These are phyloP conservation scores for Vanessa tameamea DNA, from an alignment of 1,140 invertebrate genomes.

Conservation along the genomic window DNA sequence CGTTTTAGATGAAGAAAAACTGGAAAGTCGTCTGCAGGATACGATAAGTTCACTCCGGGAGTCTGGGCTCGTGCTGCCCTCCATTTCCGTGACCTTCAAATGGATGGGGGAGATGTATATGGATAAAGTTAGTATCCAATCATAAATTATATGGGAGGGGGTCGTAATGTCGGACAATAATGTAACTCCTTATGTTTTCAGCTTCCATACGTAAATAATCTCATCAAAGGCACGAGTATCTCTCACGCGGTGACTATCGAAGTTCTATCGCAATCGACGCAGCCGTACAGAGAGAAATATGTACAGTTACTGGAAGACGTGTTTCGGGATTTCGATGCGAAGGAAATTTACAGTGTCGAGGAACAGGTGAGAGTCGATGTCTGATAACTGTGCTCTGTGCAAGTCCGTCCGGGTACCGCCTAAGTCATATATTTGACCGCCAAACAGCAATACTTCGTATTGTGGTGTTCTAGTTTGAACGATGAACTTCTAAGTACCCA, in stretches of 20 bases:
- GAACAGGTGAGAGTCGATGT: conserved; percentile 45
- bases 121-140: conserved; percentile 32
- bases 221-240: conserved; percentile 32
- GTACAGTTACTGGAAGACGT: conserved; percentile 35
- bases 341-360: conserved; percentile 39
- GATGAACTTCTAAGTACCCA: no score
- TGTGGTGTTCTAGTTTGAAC: no score
- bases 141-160: no score
- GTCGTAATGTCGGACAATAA: not conserved
- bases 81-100: conserved; percentile 36
- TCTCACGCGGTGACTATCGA: conserved; percentile 33
- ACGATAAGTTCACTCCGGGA: conserved; percentile 12
- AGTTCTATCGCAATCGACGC: conserved; percentile 15
- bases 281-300: conserved; percentile 33
- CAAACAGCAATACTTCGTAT: not conserved
- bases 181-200: conserved; percentile 28
- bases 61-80: conserved; percentile 22
- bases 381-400: no score
- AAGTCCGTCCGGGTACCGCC: no score
- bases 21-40: conserved; percentile 44
- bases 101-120: conserved; percentile 37
- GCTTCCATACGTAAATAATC: conserved; percentile 32
- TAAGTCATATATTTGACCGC: not conserved
- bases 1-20: conserved; percentile 36
- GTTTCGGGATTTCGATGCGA: conserved; percentile 33